Base-by-base conservation (phyloP, 92 coral and sea anemone genomes). In the Palythoa grandis region DNA sequence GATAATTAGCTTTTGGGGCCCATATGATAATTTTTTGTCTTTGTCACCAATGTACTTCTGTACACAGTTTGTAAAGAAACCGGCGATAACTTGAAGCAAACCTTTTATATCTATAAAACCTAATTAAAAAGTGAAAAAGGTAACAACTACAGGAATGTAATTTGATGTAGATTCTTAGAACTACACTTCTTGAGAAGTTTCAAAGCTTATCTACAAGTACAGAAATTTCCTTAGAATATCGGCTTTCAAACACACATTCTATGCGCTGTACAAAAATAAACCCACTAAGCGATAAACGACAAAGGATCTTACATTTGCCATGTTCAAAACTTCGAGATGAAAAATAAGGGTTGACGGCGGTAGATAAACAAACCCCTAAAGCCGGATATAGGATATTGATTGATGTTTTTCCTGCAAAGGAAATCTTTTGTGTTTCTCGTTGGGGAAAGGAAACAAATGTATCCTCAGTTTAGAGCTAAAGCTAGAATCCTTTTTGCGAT, bases 1-100 rank as follows among this genome's bases (percentile, higher is more conserved):
- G 68, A 77, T 77, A 60, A 77, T 77, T 77, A 77, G 82, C 50
- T 56, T 60, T 57, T 77, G 54, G n/a, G 68, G 50, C 69, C 67
- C 16, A 37, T 35, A 47, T 56, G 82, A 37, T 77, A 77, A 56
- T 77, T 48, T 35, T 48, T 63, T 77, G 82, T 57, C 70, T 29
- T 29, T 56, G 68, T 77, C 67, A 77, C 58, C 11, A 12, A 14
- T 37, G 77, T 17, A 57, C 20, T 6, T 15, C 48, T 19, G 47
- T 11, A 76, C 25, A 52, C 35, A 14, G 23, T 50, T 56, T 52
- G 43, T 40, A 76, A 4, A 50, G 48, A 43, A 22, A 2, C 23
- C 11, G 0, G 1, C n/a, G 5, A 76, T 15, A 52, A 24, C 38
- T 5, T 50, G 4, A 11, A 58, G 23, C 22, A 9, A 25, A 4